phyloP scores from a whole-genome alignment of 2,797 vertebrate genomes.

The Xiphophorus birchmanni region DNA sequence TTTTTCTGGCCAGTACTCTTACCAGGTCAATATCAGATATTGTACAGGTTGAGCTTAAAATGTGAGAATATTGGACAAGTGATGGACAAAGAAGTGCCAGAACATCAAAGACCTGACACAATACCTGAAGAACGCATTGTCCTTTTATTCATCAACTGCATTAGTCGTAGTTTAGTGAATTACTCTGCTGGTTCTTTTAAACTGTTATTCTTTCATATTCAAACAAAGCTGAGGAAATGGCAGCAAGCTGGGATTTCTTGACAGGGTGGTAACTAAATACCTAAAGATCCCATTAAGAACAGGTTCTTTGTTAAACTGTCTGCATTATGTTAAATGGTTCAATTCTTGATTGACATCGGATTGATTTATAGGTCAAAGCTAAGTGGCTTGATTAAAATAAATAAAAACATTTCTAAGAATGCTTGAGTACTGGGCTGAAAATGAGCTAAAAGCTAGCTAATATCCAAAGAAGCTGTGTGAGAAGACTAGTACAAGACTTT shows the following conservation, averaged over 20 bases:
- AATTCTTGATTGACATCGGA: background rate
- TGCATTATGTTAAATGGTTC: background rate
- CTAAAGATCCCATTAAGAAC: background rate
- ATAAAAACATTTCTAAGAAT: background rate
- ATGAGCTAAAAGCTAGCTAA: background rate
- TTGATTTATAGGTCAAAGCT: background rate
- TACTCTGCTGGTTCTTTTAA: background rate
- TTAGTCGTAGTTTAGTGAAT: background rate
- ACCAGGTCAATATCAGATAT: background rate
- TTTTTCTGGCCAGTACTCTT: background rate
- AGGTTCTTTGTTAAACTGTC: slow-evolving; percentile 2
- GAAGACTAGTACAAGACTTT: background rate
- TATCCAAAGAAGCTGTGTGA: background rate
- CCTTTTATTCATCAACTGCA: background rate
- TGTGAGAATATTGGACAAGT: background rate
- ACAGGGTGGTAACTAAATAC: background rate
- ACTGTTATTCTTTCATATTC: background rate
- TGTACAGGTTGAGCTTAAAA: background rate
- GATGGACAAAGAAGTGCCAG: background rate
- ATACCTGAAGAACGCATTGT: background rate
- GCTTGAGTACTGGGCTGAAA: background rate
- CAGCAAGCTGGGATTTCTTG: background rate
- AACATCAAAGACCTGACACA: background rate
- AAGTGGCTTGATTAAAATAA: background rate
- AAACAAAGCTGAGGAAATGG: background rate